Conservation (phyloP, 2,797 vertebrate genomes). For the Eidolon dupreanum region DNA sequence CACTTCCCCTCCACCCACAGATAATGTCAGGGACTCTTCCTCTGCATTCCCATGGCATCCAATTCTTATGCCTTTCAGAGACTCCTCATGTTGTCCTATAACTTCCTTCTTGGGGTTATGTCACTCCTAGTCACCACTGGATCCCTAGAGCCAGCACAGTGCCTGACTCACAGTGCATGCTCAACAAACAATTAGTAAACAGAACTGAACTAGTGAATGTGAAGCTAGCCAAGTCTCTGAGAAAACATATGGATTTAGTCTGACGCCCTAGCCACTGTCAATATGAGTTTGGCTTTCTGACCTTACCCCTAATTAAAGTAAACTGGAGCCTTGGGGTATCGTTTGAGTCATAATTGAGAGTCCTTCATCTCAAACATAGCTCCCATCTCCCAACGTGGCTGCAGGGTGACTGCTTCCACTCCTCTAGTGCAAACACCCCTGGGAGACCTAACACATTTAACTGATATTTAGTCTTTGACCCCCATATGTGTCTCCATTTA, state of each 20-base stretch:
- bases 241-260: not conserved
- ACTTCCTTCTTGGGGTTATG: not conserved
- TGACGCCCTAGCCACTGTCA: not conserved
- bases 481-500: not conserved
- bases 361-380: not conserved
- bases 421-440: not conserved
- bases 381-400: not conserved
- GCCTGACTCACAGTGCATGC: not conserved
- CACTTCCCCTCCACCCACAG: not conserved
- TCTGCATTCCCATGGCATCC: not conserved
- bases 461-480: not conserved
- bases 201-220: not conserved
- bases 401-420: not conserved
- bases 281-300: not conserved
- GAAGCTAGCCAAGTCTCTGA: not conserved
- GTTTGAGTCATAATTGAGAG: not conserved
- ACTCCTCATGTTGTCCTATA: not conserved
- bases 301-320: not conserved
- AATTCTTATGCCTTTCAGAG: not conserved
- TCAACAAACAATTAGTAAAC: not conserved
- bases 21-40: not conserved
- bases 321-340: not conserved
- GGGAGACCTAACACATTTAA: not conserved
- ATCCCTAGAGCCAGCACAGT: not conserved
- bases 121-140: not conserved